Evolutionary conservation across 2,797 vertebrate species (phyloP).

Genomic region (Parauchenoglanis ngamensis): DNA sequence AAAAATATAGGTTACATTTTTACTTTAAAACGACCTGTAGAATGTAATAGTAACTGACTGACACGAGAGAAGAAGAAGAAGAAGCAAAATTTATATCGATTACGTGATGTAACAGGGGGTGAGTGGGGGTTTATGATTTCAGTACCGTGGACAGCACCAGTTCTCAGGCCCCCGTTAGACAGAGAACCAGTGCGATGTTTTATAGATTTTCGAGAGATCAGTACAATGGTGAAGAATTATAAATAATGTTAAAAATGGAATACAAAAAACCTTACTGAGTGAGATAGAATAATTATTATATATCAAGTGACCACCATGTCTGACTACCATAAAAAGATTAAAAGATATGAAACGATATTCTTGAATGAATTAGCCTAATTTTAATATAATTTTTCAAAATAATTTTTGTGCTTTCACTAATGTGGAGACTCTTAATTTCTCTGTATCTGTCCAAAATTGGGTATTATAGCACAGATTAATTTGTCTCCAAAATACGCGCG

Average conservation of each 20-base stretch:
- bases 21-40: neutral
- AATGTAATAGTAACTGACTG: neutral
- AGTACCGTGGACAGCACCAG: constrained; percentile 69
- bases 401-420: neutral
- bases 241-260: constrained; percentile 34
- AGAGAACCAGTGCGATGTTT: neutral
- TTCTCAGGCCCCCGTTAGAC: constrained; percentile 5
- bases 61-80: neutral
- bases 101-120: neutral
- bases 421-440: neutral
- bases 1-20: neutral
- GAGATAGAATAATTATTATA: neutral
- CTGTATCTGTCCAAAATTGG: neutral
- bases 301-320: neutral
- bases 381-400: neutral
- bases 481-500: constrained; percentile 23
- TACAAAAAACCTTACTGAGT: neutral
- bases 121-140: constrained; percentile 46
- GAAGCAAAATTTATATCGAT: neutral
- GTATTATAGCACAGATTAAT: neutral
- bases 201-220: neutral
- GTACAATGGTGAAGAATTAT: constrained; percentile 58
- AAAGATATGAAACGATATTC: too few species aligned
- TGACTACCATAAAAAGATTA: neutral
- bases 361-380: neutral